phyloP scores from a whole-genome alignment of 2,888 invertebrate genomes.

The Rhingia campestris region DNA sequence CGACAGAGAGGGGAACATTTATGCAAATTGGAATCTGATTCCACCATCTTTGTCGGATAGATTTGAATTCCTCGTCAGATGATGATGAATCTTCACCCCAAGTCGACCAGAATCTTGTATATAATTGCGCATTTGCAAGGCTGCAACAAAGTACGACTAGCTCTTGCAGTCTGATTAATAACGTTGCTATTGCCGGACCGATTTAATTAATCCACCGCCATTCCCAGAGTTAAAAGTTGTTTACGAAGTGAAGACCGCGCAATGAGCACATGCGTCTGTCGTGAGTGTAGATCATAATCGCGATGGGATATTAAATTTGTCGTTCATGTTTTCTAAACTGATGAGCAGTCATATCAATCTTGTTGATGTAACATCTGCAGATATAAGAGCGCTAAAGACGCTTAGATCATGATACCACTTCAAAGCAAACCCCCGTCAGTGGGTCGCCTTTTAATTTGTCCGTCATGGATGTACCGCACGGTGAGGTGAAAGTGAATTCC shows the following conservation, averaged over 20 bases:
- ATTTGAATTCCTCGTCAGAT: background rate
- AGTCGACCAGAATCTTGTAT: slow-evolving; percentile 5
- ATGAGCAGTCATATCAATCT: slow-evolving; percentile 13
- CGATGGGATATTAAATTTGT: slow-evolving; percentile 2
- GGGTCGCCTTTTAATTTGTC: background rate
- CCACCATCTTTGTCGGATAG: background rate
- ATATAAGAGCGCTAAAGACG: background rate
- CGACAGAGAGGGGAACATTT: background rate
- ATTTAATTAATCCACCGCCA: slow-evolving; percentile 52
- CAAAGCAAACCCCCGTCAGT: slow-evolving; percentile 3
- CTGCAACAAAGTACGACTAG: slow-evolving; percentile 29
- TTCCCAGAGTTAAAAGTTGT: background rate
- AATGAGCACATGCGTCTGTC: background rate
- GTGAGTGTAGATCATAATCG: slow-evolving; percentile 33
- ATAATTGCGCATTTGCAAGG: background rate
- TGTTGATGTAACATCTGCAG: background rate
- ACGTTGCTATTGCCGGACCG: background rate
- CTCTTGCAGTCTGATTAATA: slow-evolving; percentile 3
- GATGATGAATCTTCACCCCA: slow-evolving; percentile 2
- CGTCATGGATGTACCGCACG: background rate
- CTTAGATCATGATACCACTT: background rate
- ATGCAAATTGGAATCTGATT: slow-evolving; percentile 18
- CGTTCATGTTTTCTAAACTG: slow-evolving; percentile 4
- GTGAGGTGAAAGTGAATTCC: slow-evolving; percentile 30
- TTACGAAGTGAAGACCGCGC: background rate